Conservation (phyloP, 2,888 invertebrate genomes). For the Diachrysia chrysitis region DNA sequence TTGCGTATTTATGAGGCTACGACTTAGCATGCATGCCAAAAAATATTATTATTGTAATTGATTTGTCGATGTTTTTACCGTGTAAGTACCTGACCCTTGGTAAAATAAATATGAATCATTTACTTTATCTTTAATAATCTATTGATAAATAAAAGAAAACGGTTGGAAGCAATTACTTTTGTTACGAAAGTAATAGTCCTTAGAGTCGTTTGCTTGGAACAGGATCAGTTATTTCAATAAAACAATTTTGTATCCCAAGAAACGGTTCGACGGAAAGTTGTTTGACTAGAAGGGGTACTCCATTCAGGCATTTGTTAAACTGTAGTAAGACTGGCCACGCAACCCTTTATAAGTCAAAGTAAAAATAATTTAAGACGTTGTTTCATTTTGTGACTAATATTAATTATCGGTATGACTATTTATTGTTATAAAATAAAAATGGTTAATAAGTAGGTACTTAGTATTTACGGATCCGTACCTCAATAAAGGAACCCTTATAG, state of each 20-base stretch:
- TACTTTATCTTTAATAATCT: background rate
- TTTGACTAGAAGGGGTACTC: slow-evolving; percentile 28
- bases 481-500: too few relatives aligned
- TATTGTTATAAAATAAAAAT: too few relatives aligned
- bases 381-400: too few relatives aligned
- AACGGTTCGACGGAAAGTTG: slow-evolving; percentile 36
- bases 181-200: slow-evolving; percentile 24
- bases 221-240: slow-evolving; percentile 49
- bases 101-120: background rate
- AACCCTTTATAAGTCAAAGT: background rate
- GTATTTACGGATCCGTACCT: too few relatives aligned
- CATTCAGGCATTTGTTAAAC: slow-evolving; percentile 18
- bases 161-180: slow-evolving; percentile 31
- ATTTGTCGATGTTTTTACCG: too few relatives aligned
- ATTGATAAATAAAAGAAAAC: slow-evolving; percentile 25
- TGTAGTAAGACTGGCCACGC: slow-evolving; percentile 2
- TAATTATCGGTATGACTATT: too few relatives aligned
- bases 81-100: too few relatives aligned
- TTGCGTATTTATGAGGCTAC: too few relatives aligned
- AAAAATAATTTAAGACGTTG: slow-evolving; percentile 19
- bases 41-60: too few relatives aligned
- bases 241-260: slow-evolving; percentile 39
- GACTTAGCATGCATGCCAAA: too few relatives aligned
- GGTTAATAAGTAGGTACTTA: too few relatives aligned
- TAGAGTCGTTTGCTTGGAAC: slow-evolving; percentile 25